Base-by-base conservation (phyloP, 2,888 invertebrate species). In the Drosophila merina region DNA sequence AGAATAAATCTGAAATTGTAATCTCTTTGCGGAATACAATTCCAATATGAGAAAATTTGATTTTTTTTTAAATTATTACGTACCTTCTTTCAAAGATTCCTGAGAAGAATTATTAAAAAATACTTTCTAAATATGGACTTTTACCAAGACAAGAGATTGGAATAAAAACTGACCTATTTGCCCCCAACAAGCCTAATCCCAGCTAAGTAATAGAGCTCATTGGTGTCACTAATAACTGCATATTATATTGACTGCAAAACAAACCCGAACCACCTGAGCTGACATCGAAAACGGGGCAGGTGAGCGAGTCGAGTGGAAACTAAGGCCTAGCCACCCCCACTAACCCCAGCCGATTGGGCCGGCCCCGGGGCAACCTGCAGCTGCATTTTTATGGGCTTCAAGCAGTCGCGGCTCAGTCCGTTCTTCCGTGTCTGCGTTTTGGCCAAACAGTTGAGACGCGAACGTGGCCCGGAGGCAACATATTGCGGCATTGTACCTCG, bases 351-450 rank as follows among this genome's bases (percentile, higher is more conserved):
- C 47, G 54, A 42, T 50, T 55, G 57, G 55, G 36, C 26, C 26
- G 31, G 38, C 7, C 33, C 42, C 57, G 31, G 56, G 33, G 20
- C 49, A 49, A 31, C 48, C 50, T 47, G 71, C 88, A 64, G 68
- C 74, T 83, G 83, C 83, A 86, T 84, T 88, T 84, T 77, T 88
- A 88, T 86, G 83, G 83, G 88, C 83, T 83, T 87, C 82, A 69
- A 52, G 56, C 57, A 47, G 58, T 9, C 58, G 33, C 68, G 63
- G 68, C 55, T 51, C 67, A 50, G 74, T 45, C 26, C 64, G 47
- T 28, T 45, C 33, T 62, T 30, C 48, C 44, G 42, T 40, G n/a
- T 9, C 31, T 36, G 50, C 47, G 44, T 69, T 47, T 48, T 20
- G 51, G 14, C 58, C 44, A 55, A 79, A 67, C 84, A 83, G 83